These are phyloP conservation scores for Daubentonia madagascariensis DNA, from an alignment of 2,113 vertebrate species.

Conservation along the genomic window DNA sequence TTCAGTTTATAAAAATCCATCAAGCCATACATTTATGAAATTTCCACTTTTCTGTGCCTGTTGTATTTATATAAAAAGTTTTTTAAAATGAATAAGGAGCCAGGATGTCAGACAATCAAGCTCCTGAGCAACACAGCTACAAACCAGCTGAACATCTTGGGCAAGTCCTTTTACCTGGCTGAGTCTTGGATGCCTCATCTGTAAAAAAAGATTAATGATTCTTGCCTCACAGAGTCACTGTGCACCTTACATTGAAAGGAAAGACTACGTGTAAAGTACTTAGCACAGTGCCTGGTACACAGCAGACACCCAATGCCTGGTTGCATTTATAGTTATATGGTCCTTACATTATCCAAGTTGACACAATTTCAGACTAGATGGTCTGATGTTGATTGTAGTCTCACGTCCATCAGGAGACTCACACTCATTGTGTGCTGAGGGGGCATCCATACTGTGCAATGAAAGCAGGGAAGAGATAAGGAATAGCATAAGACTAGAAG, in stretches of 20 bases:
- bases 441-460: background rate
- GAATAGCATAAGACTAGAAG: background rate
- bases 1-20: background rate
- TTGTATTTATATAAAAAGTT: background rate
- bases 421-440: background rate
- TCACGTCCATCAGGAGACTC: background rate
- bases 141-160: background rate
- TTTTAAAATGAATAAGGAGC: background rate
- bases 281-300: background rate
- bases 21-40: background rate
- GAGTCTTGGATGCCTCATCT: background rate
- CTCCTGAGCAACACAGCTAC: background rate
- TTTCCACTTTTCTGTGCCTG: background rate
- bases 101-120: background rate
- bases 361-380: background rate
- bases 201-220: background rate
- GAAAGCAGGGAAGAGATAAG: background rate
- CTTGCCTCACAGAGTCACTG: background rate
- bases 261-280: background rate
- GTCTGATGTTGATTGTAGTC: background rate
- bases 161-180: background rate
- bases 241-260: background rate
- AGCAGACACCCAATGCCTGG: background rate
- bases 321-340: background rate
- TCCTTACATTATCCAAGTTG: background rate